Percentiles rank a stretch among this genome's conserved stretches.
These are phyloP conservation scores for Lophura swinhoii DNA, from an alignment of 2,797 vertebrate genomes.

Conservation along the genomic window DNA sequence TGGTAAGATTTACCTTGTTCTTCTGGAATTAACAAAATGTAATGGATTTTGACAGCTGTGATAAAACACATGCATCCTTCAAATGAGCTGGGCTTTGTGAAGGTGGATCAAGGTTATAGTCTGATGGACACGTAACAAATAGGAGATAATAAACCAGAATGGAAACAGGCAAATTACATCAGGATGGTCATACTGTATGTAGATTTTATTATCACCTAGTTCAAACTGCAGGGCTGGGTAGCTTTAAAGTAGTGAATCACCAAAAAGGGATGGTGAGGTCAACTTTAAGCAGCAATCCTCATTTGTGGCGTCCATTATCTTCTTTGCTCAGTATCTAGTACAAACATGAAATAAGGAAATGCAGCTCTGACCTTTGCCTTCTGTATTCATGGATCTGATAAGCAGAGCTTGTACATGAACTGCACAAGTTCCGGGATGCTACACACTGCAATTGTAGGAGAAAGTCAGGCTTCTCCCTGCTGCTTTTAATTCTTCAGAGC, in stretches of 20 bases:
- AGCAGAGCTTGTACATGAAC: neutral
- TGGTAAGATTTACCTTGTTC: neutral
- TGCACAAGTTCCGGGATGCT: neutral
- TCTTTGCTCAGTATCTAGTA: neutral
- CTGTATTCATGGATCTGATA: neutral
- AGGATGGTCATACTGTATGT: neutral
- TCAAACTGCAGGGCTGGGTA: neutral
- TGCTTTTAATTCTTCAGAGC: neutral
- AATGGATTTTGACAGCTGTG: neutral
- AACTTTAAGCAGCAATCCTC: neutral
- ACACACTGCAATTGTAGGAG: rapidly evolving
- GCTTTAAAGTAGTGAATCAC: neutral
- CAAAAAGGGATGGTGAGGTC: neutral
- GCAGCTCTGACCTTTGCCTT: conserved; percentile 3
- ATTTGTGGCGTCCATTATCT: rapidly evolving
- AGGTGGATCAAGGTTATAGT: neutral
- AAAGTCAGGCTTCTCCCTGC: neutral
- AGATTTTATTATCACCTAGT: neutral
- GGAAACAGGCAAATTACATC: neutral
- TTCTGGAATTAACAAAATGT: rapidly evolving
- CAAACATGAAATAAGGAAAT: neutral
- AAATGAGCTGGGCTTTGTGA: neutral
- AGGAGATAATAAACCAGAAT: neutral
- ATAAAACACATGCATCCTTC: rapidly evolving
- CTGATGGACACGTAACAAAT: rapidly evolving